Conservation (phyloP, 2,888 invertebrate species). For the Lobophora halterata region DNA sequence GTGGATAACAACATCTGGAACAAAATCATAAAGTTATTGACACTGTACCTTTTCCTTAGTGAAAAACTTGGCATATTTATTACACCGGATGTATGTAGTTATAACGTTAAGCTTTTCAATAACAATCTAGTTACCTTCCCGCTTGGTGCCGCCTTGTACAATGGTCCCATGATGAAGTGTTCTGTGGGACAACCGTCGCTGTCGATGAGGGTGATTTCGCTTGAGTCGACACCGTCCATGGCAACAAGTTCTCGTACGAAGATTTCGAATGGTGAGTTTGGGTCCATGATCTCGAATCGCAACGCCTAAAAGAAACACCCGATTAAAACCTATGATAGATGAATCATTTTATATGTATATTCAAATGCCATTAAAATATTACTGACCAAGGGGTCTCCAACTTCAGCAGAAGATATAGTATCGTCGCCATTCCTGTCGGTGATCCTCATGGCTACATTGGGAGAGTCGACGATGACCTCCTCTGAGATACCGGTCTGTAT, state of each 20-base stretch:
- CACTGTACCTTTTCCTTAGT: not conserved
- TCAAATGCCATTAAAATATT: slow-evolving; percentile 11
- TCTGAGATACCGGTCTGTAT: slow-evolving; percentile 92
- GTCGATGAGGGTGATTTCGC: slow-evolving; percentile 95
- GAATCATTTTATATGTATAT: slow-evolving; percentile 4
- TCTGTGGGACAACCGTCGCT: slow-evolving; percentile 96
- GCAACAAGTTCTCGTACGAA: slow-evolving; percentile 96
- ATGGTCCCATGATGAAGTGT: slow-evolving; percentile 95
- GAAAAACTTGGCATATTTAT: not conserved
- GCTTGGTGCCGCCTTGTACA: slow-evolving; percentile 89
- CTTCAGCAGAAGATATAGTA: slow-evolving; percentile 92
- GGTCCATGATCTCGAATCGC: slow-evolving; percentile 95
- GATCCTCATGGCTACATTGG: slow-evolving; percentile 96
- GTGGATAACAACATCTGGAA: slow-evolving; percentile 92
- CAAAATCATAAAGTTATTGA: slow-evolving; percentile 39
- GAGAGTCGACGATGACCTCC: slow-evolving; percentile 95
- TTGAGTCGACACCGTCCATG: slow-evolving; percentile 95
- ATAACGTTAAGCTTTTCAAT: not conserved
- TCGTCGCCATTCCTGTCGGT: slow-evolving; percentile 92
- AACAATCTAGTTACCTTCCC: slow-evolving; percentile 83
- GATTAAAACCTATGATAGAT: slow-evolving; percentile 3
- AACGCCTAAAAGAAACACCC: slow-evolving; percentile 78
- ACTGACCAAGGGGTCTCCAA: slow-evolving; percentile 90
- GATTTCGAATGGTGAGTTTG: slow-evolving; percentile 96
- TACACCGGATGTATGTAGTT: too few relatives aligned